These are phyloP conservation scores for Trachelus iudaicus DNA, from an alignment of 2,888 invertebrate species.

Conservation along the genomic window DNA sequence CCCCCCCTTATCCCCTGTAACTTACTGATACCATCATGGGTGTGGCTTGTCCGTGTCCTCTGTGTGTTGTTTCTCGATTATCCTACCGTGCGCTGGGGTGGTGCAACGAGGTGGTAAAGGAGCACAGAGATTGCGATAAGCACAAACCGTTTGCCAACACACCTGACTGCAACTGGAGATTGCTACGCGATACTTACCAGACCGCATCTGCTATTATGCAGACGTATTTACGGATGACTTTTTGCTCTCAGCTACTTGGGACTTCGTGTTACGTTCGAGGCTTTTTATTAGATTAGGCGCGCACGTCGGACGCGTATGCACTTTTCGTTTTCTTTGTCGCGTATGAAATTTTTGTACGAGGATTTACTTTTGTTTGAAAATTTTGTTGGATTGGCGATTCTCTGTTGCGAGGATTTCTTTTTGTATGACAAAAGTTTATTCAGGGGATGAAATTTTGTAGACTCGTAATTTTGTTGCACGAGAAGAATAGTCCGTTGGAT, in stretches of 20 bases:
- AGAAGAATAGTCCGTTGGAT: too few relatives aligned
- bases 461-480: too few relatives aligned
- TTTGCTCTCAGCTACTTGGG: background rate
- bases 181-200: slow-evolving; percentile 46
- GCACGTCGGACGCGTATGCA: background rate
- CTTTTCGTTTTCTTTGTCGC: background rate
- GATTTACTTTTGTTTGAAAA: too few relatives aligned
- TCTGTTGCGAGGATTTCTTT: too few relatives aligned
- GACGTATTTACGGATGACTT: background rate
- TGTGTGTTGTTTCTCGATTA: background rate
- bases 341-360: too few relatives aligned
- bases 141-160: slow-evolving; percentile 36
- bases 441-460: too few relatives aligned
- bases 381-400: too few relatives aligned
- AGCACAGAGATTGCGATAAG: background rate
- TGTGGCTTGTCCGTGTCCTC: background rate
- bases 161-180: slow-evolving; percentile 58
- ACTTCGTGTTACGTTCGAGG: background rate
- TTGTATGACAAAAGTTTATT: background rate
- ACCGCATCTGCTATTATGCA: background rate
- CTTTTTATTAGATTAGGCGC: background rate
- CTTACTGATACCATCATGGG: background rate
- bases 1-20: background rate
- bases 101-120: background rate
- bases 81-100: background rate